Conservation (phyloP, 2,888 invertebrate species). For the Pomacea canaliculata region DNA sequence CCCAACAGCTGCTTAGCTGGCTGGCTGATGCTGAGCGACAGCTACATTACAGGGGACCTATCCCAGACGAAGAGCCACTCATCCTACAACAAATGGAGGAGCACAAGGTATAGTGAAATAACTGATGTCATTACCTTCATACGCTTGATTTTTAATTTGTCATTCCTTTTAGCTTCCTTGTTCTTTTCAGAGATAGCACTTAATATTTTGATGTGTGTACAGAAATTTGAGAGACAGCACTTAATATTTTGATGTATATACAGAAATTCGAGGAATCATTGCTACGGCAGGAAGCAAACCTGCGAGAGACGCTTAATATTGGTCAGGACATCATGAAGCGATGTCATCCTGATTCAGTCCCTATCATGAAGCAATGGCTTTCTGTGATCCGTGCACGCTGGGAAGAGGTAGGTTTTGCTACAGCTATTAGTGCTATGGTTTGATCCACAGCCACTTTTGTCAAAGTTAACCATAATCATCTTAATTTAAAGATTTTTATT, state of each 20-base stretch:
- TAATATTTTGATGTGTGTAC: slow-evolving; percentile 3
- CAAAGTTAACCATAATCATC: neutral
- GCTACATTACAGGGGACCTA: slow-evolving; percentile 89
- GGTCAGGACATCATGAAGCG: slow-evolving; percentile 90
- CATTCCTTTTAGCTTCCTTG: too few relatives aligned
- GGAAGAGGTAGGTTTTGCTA: slow-evolving; percentile 70
- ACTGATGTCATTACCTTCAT: too few relatives aligned
- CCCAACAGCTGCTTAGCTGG: slow-evolving; percentile 96
- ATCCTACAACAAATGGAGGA: slow-evolving; percentile 87
- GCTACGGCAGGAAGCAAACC: slow-evolving; percentile 85
- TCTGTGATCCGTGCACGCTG: slow-evolving; percentile 95
- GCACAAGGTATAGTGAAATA: slow-evolving; percentile 76
- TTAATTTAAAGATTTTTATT: neutral
- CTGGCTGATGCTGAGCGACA: slow-evolving; percentile 95
- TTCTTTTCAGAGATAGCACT: neutral
- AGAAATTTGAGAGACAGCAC: slow-evolving; percentile 71
- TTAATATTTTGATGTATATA: neutral
- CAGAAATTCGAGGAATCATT: slow-evolving; percentile 80
- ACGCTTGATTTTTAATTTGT: too few relatives aligned
- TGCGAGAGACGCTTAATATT: slow-evolving; percentile 81
- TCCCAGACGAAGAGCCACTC: slow-evolving; percentile 92
- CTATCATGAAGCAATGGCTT: slow-evolving; percentile 98
- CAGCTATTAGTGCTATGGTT: too few relatives aligned
- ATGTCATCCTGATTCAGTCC: slow-evolving; percentile 97
- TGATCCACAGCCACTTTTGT: neutral